These are phyloP conservation scores for Mystacornis crossleyi DNA, from an alignment of 2,113 vertebrate species.

Conservation along the genomic window DNA sequence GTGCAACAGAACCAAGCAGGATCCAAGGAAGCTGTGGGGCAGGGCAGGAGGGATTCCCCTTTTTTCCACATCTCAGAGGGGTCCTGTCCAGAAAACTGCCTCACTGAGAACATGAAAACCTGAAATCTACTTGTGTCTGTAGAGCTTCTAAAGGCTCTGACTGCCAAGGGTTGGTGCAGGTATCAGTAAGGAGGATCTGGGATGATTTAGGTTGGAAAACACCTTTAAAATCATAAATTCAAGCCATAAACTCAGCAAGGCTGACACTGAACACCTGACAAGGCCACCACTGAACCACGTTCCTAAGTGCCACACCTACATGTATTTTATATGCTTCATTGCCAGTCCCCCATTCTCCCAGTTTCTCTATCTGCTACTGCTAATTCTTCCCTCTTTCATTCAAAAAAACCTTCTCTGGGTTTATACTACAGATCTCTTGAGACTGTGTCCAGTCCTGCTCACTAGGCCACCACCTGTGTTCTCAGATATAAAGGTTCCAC, in stretches of 20 bases:
- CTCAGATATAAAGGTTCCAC: neutral
- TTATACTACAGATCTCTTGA: neutral
- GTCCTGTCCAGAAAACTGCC: neutral
- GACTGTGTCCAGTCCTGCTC: fast-evolving
- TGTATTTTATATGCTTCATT: neutral
- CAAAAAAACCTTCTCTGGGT: neutral
- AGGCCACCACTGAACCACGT: neutral
- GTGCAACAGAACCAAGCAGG: neutral
- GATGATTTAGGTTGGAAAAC: neutral
- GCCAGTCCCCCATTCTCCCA: neutral
- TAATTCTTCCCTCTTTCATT: neutral
- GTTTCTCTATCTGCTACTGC: neutral
- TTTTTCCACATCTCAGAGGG: too few relatives aligned
- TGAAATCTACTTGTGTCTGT: neutral
- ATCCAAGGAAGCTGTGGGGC: neutral
- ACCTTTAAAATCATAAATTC: neutral
- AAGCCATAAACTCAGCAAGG: neutral
- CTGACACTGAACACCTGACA: too few relatives aligned
- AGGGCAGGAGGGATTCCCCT: neutral
- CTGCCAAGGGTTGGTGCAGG: too few relatives aligned
- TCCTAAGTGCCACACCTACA: too few relatives aligned
- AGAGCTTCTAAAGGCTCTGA: neutral
- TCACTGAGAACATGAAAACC: neutral
- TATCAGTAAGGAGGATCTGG: neutral
- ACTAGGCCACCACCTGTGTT: too few relatives aligned